phyloP scores from a whole-genome alignment of 2,888 invertebrate genomes.

The Rotaria magnacalcarata region DNA sequence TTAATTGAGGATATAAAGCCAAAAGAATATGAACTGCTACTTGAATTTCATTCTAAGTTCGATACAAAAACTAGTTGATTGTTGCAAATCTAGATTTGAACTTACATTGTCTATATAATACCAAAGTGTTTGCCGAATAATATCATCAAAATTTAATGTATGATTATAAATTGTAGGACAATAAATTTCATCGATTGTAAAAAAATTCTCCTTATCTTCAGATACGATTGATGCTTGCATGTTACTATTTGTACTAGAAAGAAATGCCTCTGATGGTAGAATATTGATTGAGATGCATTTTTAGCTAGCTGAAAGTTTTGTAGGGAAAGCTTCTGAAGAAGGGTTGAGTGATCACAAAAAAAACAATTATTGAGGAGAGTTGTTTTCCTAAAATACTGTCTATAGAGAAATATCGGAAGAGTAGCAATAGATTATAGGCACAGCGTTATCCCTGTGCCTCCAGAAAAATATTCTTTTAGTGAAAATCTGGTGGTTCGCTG shows the following conservation, averaged over 20 bases:
- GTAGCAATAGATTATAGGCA: too few relatives aligned
- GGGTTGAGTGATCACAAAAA: too few relatives aligned
- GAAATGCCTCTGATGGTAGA: too few relatives aligned
- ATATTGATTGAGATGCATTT: too few relatives aligned
- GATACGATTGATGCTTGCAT: background rate
- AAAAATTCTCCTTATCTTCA: background rate
- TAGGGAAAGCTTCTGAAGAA: too few relatives aligned
- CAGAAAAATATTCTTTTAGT: too few relatives aligned
- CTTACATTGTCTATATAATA: conserved; percentile 2
- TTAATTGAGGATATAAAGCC: background rate
- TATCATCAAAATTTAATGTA: conserved; percentile 6
- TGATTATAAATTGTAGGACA: background rate
- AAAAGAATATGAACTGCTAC: background rate
- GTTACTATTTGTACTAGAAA: background rate
- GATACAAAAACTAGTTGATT: background rate
- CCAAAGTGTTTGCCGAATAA: background rate
- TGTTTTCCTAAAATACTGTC: too few relatives aligned
- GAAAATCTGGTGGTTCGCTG: too few relatives aligned
- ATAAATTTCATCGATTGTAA: conserved; percentile 14
- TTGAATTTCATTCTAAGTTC: conserved; percentile 19
- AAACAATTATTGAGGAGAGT: too few relatives aligned
- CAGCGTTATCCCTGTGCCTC: too few relatives aligned
- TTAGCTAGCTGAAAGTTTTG: too few relatives aligned
- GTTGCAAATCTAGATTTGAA: background rate
- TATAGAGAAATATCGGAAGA: too few relatives aligned